Evolutionary conservation across 2,797 vertebrate species (phyloP), one percentile per base, ranked within the genome.

Genomic region (Mus caroli): DNA sequence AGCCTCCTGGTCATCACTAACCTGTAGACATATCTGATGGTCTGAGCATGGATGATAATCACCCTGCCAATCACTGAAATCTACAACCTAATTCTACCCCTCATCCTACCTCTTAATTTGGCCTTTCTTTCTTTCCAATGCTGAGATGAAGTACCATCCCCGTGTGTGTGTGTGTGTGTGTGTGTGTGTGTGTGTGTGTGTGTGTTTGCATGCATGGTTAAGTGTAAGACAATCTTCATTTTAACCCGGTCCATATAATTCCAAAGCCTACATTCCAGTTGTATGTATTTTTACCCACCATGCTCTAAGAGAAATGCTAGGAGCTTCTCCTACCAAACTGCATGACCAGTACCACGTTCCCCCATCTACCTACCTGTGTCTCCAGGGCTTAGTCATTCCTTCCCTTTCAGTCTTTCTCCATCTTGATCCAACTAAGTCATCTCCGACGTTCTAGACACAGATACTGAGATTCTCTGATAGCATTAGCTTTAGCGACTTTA

Each of bases 31-130:
- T 17, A 0, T 73, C 77, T 88, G 31, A 69, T 52, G 80, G 4
- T 43, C 40, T 67, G 43, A 60, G 40, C 10, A 28, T 34, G 52
- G 9, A 24, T 87, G 60, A 80, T 37, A 69, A 87, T 34, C 84
- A 0, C 10, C 14, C 4, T 73, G 62, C 17, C 76, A 88, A 28
- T 62, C 84, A 88, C 37, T n/a, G 19, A 90, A 56, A 62, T 19
- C 24, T 46, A 56, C 75, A 78, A 19, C 20, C 20, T 88, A 54
- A n/a, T 6, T 17, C 7, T 22, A 75, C 54, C 20, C 28, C 50
- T 87, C 88, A 87, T 24, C 37, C 50, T 86, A 83, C 80, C 28
- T 92, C 76, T 89, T 83, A 94, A 88, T 3, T 90, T 75, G 87
- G n/a, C 79, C 64, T 89, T 5, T 54, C 64, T 89, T 5, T 54